A percentile compares a stretch with the other conserved stretches of the same genome.
phyloP scores from a whole-genome alignment of 2,888 invertebrate genomes.

The Iphiclides podalirius region DNA sequence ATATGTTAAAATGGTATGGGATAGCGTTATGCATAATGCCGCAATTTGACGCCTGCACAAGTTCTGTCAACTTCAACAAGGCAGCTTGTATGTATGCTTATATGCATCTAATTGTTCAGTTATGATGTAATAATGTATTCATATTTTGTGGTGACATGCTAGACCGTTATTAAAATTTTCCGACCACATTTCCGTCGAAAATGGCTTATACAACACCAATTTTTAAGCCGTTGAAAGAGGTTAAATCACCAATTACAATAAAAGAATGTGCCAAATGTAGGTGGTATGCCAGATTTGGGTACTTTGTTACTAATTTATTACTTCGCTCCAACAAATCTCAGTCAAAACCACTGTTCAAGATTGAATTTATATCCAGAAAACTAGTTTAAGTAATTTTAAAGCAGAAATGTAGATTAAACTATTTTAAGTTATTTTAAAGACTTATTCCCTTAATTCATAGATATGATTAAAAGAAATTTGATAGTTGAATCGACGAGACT shows the following conservation, averaged over 20 bases:
- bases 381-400: no score
- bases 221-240: conserved; percentile 3
- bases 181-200: neutral
- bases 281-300: conserved; percentile 19
- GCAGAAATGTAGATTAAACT: no score
- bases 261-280: conserved; percentile 15
- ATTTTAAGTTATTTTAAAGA: no score
- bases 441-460: no score
- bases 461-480: no score
- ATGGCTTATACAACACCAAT: neutral
- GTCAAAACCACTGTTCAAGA: neutral
- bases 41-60: no score
- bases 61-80: no score
- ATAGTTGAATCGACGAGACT: no score
- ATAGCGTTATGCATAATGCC: no score
- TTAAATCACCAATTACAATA: conserved; percentile 17
- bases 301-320: conserved; percentile 8
- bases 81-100: no score
- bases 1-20: no score
- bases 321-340: neutral
- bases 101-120: no score
- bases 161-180: neutral
- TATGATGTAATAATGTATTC: neutral
- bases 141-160: neutral
- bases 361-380: neutral